Base-by-base conservation (phyloP, 1,140 invertebrate species). In the Cydia pomonella region DNA sequence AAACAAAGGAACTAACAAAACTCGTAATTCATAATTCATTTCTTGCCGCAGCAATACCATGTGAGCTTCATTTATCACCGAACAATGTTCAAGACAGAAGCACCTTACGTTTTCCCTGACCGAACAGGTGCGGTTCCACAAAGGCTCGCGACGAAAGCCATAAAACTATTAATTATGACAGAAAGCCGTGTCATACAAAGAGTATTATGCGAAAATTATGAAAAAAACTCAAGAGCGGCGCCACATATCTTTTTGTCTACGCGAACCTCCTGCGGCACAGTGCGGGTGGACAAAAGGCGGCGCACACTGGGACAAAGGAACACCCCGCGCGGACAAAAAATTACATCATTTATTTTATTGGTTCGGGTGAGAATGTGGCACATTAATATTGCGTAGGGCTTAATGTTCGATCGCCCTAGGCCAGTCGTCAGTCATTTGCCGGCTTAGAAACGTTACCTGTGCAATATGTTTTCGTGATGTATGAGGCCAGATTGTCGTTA, bases 261-360 rank as follows among this genome's bases (percentile, higher is more conserved):
- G 63, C 75, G 85, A 62, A 84, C 84, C 83, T 87, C 91, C 88
- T 80, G 87, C 77, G 81, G 90, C 82, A 82, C 78, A 79, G 81
- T 75, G 80, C 80, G 77, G 71, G 73, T 72, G 79, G 77, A 82
- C 83, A 84, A 87, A 83, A 81, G 79, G 76, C 82, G 77, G 79
- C 72, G 75, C 83, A 81, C 80, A 77, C 71, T 80, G 85, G 90
- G 87, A 90, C 89, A 91, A 92, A 91, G 80, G 83, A 78, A 78
- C 83, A 77, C 87, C 87, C 88, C 83, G 83, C 76, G 78, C 84
- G 85, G 84, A 91, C 88, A 92, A 92, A 92, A 92, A 92, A 92
- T 92, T 89, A 91, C 91, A 91, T 92, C 91, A 92, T 92, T 92
- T 91, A 92, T 92, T 92, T 92, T 91, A 92, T 92, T 92, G 88